Percentiles rank a stretch among this genome's conserved stretches.
phyloP scores from a whole-genome alignment of 2,113 vertebrate genomes.

The Calonectris borealis region DNA sequence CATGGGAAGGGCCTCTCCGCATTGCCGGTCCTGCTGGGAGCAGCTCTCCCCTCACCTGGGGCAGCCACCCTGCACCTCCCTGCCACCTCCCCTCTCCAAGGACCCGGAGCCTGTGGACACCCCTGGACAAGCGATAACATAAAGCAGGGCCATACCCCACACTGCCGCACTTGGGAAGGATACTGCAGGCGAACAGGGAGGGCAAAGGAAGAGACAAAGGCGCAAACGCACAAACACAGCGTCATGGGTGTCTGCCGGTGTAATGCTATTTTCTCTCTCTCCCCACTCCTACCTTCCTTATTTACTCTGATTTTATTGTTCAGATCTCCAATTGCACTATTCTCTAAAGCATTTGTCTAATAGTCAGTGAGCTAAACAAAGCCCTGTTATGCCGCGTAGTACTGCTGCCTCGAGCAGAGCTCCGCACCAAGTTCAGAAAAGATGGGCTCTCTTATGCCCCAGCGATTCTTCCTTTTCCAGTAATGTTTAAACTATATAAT shows the following conservation, averaged over 20 bases:
- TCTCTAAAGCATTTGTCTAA: neutral
- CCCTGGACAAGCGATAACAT: neutral
- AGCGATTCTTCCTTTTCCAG: neutral
- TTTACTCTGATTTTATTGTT: neutral
- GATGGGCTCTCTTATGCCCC: neutral
- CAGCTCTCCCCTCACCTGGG: fast-evolving
- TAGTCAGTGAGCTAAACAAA: neutral
- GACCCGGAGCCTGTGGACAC: neutral
- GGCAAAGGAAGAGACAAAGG: neutral
- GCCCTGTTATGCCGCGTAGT: neutral
- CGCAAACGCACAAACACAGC: neutral
- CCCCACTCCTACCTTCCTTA: neutral
- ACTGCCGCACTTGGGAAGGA: neutral
- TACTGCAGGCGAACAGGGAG: fast-evolving
- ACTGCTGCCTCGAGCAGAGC: neutral
- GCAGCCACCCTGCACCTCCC: neutral
- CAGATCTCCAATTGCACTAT: neutral
- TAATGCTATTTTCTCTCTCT: neutral
- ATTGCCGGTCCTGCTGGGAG: neutral
- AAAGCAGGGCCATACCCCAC: neutral
- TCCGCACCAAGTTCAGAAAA: neutral
- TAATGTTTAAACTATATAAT: neutral
- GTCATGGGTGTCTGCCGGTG: neutral
- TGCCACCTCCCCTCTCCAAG: neutral
- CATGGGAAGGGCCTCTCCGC: neutral